These are phyloP conservation scores for Lasioglossum figueresi DNA, from an alignment of 2,888 invertebrate species.

Conservation along the genomic window DNA sequence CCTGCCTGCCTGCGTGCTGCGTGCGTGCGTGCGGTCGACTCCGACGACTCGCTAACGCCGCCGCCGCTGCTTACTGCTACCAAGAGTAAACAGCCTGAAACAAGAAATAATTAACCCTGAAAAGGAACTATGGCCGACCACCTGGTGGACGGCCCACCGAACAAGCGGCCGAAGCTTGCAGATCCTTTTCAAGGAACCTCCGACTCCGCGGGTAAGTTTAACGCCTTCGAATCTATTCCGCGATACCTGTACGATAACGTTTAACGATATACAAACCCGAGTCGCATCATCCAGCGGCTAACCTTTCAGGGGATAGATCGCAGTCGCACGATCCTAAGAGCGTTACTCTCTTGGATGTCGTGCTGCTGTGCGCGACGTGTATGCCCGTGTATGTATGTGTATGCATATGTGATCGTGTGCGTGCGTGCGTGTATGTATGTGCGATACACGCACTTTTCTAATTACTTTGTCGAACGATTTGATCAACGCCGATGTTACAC, in stretches of 20 bases:
- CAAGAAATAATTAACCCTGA: slow-evolving; percentile 61
- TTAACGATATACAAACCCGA: slow-evolving; percentile 17
- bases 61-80: slow-evolving; percentile 56
- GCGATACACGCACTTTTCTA: slow-evolving; percentile 35
- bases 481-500: slow-evolving; percentile 29
- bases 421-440: not conserved
- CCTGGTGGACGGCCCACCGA: slow-evolving; percentile 97
- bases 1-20: slow-evolving; percentile 58
- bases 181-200: slow-evolving; percentile 93
- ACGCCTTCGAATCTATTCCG: not conserved
- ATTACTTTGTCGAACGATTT: slow-evolving; percentile 31
- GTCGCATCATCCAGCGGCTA: slow-evolving; percentile 56
- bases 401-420: not conserved
- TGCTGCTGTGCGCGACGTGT: not conserved
- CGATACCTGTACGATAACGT: not conserved
- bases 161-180: slow-evolving; percentile 96
- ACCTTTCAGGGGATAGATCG: slow-evolving; percentile 56
- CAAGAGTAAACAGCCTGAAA: slow-evolving; percentile 58
- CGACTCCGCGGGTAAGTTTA: slow-evolving; percentile 89
- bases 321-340: slow-evolving; percentile 27
- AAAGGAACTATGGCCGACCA: slow-evolving; percentile 93
- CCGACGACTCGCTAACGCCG: slow-evolving; percentile 51
- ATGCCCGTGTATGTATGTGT: not conserved
- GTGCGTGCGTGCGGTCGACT: slow-evolving; percentile 60
- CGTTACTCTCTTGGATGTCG: slow-evolving; percentile 25